Evolutionary conservation across 2,113 vertebrate species (phyloP).

Genomic region (Brachypodius melanocephalos): DNA sequence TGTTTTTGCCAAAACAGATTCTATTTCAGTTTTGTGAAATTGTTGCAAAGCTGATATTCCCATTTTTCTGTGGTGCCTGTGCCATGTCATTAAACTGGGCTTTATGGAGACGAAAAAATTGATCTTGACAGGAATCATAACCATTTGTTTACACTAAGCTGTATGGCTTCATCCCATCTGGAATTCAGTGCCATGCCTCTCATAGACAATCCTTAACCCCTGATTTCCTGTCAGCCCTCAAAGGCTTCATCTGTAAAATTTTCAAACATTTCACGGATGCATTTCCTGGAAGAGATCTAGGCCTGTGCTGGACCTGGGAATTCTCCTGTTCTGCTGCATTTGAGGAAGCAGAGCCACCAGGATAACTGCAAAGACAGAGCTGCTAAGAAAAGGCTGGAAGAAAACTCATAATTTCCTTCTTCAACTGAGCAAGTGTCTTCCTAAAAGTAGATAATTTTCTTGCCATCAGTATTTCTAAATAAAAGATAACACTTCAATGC

Average conservation of each 20-base stretch:
- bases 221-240: background rate
- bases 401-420: background rate
- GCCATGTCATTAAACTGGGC: slow-evolving; percentile 46
- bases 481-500: background rate
- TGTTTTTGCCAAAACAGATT: slow-evolving; percentile 76
- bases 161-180: background rate
- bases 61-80: slow-evolving; percentile 45
- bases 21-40: slow-evolving; percentile 72
- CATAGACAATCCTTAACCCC: background rate
- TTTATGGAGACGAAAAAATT: slow-evolving; percentile 48
- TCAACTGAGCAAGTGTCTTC: background rate
- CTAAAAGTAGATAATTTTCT: background rate
- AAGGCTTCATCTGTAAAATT: background rate
- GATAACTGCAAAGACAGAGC: background rate
- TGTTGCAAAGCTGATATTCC: slow-evolving; percentile 70
- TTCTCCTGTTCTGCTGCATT: background rate
- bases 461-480: background rate
- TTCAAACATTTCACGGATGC: background rate
- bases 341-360: background rate
- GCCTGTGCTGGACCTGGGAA: background rate
- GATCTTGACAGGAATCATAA: slow-evolving; percentile 38
- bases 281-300: background rate
- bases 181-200: background rate
- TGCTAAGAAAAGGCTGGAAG: background rate
- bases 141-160: slow-evolving; percentile 37